Conservation (phyloP, 2,797 vertebrate genomes). For the Smutsia gigantea region DNA sequence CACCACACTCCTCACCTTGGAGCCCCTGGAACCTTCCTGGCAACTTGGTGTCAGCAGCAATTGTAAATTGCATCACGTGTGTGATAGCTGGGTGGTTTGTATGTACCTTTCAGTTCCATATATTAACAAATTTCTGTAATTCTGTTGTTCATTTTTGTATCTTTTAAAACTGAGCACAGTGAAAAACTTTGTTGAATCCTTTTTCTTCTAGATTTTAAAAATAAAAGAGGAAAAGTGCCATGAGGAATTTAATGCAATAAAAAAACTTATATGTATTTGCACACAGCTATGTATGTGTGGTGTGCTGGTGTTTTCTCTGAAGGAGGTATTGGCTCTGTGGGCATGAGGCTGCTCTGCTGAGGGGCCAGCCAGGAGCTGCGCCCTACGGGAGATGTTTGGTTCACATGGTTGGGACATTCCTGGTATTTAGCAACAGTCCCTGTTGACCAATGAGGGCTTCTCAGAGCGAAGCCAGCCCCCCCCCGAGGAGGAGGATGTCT, state of each 20-base stretch:
- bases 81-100: neutral
- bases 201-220: conserved; percentile 68
- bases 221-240: conserved; percentile 30
- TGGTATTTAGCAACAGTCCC: neutral
- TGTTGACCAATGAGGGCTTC: neutral
- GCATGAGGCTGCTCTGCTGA: no score
- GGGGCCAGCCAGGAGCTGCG: fast-evolving
- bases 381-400: neutral
- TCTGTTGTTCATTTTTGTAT: conserved; percentile 66
- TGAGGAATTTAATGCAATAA: conserved; percentile 68
- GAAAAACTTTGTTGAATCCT: conserved; percentile 51
- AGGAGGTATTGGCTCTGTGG: fast-evolving
- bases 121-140: neutral
- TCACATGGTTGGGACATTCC: neutral
- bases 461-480: no score
- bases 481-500: fast-evolving
- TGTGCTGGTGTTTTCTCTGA: neutral
- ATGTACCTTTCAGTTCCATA: neutral
- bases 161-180: conserved; percentile 61
- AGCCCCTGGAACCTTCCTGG: neutral
- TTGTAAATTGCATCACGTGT: fast-evolving
- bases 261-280: neutral
- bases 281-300: fast-evolving
- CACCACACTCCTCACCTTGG: fast-evolving
- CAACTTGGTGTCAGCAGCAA: neutral